Percentiles rank a stretch among this genome's conserved stretches.
phyloP scores from a whole-genome alignment of 2,888 invertebrate species.

The Mycalesis mineus region DNA sequence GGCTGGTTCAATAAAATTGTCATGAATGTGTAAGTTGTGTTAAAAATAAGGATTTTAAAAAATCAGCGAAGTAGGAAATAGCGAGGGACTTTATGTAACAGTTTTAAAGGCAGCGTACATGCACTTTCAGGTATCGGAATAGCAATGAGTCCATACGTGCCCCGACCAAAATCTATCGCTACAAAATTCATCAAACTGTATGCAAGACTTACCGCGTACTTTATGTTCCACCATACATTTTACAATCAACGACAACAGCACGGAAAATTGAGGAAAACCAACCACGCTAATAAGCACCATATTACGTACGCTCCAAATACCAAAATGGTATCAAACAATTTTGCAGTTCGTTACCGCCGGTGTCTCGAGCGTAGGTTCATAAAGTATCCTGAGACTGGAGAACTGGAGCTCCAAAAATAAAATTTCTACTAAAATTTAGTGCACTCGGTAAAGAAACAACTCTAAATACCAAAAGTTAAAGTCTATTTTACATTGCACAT shows the following conservation, averaged over 20 bases:
- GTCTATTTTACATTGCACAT: constrained; percentile 16
- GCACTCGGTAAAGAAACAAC: constrained; percentile 31
- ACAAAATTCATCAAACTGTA: constrained; percentile 24
- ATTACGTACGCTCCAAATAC: constrained; percentile 10
- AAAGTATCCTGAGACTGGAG: constrained; percentile 53
- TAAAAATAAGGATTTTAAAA: too few relatives aligned
- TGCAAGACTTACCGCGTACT: constrained; percentile 21
- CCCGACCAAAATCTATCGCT: constrained; percentile 20
- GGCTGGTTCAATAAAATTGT: too few relatives aligned
- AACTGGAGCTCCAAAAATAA: constrained; percentile 47
- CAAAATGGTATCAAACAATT: constrained; percentile 23
- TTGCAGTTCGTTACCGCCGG: constrained; percentile 25
- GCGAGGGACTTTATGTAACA: too few relatives aligned
- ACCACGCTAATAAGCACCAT: constrained; percentile 18
- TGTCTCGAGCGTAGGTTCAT: constrained; percentile 39
- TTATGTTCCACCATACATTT: constrained; percentile 22
- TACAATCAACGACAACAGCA: constrained; percentile 44
- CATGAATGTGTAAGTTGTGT: too few relatives aligned
- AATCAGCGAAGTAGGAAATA: too few relatives aligned
- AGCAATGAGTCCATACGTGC: constrained; percentile 13
- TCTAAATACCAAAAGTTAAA: constrained; percentile 21
- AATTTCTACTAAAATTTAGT: constrained; percentile 49
- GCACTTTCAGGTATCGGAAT: constrained; percentile 5
- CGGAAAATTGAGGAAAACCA: constrained; percentile 29
- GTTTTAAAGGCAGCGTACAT: not conserved